A percentile compares a stretch with the other conserved stretches of the same genome.
phyloP scores from a whole-genome alignment of 2,113 vertebrate genomes.

The Puffinus mauretanicus region DNA sequence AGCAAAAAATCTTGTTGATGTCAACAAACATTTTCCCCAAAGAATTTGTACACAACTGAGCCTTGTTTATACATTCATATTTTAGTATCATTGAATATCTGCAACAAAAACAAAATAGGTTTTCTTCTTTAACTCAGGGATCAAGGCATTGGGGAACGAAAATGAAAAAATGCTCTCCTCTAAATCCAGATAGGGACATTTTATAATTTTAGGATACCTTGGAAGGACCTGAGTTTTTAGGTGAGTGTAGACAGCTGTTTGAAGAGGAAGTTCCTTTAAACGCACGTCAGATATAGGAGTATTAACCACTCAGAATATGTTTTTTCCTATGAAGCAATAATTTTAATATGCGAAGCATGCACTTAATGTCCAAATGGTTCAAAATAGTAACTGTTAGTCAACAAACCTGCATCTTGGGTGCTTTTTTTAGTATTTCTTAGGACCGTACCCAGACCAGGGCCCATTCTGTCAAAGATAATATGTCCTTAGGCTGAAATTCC shows the following conservation, averaged over 20 bases:
- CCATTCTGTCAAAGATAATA: neutral
- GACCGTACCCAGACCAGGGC: neutral
- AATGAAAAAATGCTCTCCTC: neutral
- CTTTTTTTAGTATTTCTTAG: neutral
- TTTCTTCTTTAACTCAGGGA: neutral
- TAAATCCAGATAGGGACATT: neutral
- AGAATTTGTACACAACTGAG: neutral
- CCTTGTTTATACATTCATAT: neutral
- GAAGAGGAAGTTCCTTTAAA: neutral
- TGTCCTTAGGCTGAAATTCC: neutral
- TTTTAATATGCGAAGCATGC: neutral
- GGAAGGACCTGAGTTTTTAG: neutral
- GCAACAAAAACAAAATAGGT: neutral
- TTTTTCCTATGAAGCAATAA: neutral
- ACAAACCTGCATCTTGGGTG: neutral
- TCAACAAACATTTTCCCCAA: slow-evolving; percentile 39
- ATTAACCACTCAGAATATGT: neutral
- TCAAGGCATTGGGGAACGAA: neutral
- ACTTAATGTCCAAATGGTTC: neutral
- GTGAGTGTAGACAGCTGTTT: neutral
- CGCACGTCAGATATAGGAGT: neutral
- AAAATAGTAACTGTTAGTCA: neutral
- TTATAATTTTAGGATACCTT: neutral
- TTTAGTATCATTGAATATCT: neutral
- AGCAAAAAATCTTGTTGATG: slow-evolving; percentile 51